Evolutionary conservation across 2,888 invertebrate species (phyloP), one percentile per base, ranked within the genome.

Genomic region (Gastrophysa polygoni): DNA sequence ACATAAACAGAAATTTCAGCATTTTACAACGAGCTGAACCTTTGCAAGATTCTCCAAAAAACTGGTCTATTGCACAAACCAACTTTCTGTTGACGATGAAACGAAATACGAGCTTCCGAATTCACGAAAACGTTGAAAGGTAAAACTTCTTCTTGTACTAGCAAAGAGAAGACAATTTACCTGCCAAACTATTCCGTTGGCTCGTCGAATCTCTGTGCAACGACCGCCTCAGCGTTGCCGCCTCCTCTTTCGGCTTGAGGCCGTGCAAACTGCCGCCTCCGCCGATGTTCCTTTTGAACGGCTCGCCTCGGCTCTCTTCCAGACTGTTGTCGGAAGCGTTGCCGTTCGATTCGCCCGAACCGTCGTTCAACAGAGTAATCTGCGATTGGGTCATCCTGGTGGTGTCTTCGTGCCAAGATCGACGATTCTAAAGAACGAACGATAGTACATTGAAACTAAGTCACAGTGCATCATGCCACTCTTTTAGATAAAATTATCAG

Each of bases 311-410:
- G 7, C 67, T 14, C 64, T 88, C 92, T 72, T 91, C 91, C 49
- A 84, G 84, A 67, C 92, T 92, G 51, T 89, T 91, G 63, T 93
- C 93, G 0, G 93, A 93, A 78, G 92, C 92, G 73, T 88, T 88
- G 21, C 87, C 88, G 16, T 89, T 90, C 0, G 92, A 92, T 72
- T 85, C 85, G 1, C 80, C 81, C 0, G 81, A 81, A 3, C 89
- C 89, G 2, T 84, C 86, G 21, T 88, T 89, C 7, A 85, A 85
- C 51, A 89, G 79, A 4, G 88, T 87, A 63, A 89, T 83, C 72
- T 89, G 89, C 0, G 89, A 88, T 71, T 88, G 88, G 0, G 88
- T 88, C 55, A 89, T 82, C 34, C 64, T 61, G 0, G 87, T 84
- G 0, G 71, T 59, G 74, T 91, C 92, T 73, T 92, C 91, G 47